These are phyloP conservation scores for Sterrhoptilus dennistouni DNA, from an alignment of 2,113 vertebrate genomes.

Conservation along the genomic window DNA sequence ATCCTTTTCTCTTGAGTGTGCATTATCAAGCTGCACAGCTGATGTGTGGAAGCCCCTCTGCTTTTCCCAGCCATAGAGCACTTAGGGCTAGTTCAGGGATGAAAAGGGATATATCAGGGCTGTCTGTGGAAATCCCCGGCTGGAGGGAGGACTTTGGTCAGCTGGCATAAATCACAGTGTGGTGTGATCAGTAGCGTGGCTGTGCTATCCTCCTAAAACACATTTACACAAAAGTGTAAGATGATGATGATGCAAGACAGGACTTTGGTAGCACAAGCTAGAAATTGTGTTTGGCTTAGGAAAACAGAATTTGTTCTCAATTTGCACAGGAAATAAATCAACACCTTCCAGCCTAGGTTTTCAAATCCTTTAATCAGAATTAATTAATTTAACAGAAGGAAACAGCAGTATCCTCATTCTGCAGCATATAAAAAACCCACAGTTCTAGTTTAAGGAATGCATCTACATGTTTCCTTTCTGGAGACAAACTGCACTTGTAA, in stretches of 20 bases:
- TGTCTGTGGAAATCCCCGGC: not conserved
- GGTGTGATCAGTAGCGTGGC: not conserved
- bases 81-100: not conserved
- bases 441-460: not conserved
- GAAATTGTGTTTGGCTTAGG: not conserved
- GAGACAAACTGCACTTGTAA: not conserved
- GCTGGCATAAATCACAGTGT: not conserved
- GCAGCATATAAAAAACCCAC: not conserved
- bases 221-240: not conserved
- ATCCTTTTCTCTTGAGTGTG: not conserved
- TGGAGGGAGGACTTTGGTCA: not conserved
- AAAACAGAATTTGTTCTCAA: not conserved
- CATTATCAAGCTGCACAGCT: not conserved
- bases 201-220: not conserved
- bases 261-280: not conserved
- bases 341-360: not conserved
- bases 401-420: not conserved
- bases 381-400: not conserved
- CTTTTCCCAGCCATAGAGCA: not conserved
- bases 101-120: not conserved
- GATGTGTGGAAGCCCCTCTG: not conserved
- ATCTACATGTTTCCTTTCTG: not conserved
- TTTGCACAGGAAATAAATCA: conserved; percentile 10
- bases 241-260: not conserved
- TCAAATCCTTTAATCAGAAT: not conserved